Evolutionary conservation across 1,140 invertebrate species (phyloP).

Genomic region (Drosophila equinoxialis): DNA sequence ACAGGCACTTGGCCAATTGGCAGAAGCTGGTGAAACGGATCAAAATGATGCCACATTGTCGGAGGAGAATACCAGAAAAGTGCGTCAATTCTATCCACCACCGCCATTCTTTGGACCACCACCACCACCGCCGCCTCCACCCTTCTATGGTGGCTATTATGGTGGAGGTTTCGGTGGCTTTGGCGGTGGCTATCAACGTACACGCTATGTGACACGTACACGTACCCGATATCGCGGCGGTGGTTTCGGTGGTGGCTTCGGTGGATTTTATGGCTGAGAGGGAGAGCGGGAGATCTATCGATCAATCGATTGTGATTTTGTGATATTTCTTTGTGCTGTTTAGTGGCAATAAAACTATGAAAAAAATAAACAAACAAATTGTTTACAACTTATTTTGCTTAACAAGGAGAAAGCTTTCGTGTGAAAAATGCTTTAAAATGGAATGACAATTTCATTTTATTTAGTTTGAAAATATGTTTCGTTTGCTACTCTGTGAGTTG

Average conservation of each 20-base stretch:
- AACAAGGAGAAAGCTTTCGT: conserved; percentile 30
- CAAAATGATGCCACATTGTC: conserved; percentile 26
- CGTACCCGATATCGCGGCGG: conserved; percentile 61
- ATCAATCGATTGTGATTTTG: conserved; percentile 25
- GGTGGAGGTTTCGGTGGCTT: conserved; percentile 52
- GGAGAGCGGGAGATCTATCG: background rate
- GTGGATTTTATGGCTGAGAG: conserved; percentile 69
- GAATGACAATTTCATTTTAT: background rate
- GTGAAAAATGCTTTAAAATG: conserved; percentile 31
- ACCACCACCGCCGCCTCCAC: conserved; percentile 52
- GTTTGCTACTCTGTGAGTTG: conserved; percentile 29
- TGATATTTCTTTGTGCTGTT: conserved; percentile 59
- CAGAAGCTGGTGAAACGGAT: conserved; percentile 40
- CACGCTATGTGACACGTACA: conserved; percentile 70
- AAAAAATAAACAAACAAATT: conserved; percentile 41
- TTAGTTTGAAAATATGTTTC: conserved; percentile 34
- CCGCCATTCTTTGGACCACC: conserved; percentile 65
- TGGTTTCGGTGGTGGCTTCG: conserved; percentile 59
- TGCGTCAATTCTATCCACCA: conserved; percentile 63
- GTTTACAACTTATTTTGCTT: conserved; percentile 36
- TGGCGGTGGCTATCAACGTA: conserved; percentile 65
- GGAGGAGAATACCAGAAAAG: conserved; percentile 57
- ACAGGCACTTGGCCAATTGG: conserved; percentile 7
- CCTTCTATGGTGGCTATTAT: conserved; percentile 47
- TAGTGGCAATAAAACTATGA: conserved; percentile 34